These are phyloP conservation scores for Stomatorhinus walkeri DNA, from an alignment of 2,797 vertebrate species.

Conservation along the genomic window DNA sequence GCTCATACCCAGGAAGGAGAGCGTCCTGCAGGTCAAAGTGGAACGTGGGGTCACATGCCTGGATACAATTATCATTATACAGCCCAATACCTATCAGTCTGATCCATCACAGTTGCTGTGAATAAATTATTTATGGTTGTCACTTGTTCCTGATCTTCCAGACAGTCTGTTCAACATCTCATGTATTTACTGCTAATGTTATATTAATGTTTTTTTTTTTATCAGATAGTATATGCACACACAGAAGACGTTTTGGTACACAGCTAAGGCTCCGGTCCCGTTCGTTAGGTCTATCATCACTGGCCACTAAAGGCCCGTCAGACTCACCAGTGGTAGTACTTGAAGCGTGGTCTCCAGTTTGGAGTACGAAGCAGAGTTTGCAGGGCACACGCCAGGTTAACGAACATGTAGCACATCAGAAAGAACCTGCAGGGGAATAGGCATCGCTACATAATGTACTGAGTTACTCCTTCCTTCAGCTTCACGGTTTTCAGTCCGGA, in stretches of 20 bases:
- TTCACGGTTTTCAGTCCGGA: neutral
- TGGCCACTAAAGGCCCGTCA: neutral
- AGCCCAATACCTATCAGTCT: neutral
- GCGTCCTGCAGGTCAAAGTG: constrained; percentile 65
- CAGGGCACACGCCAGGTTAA: constrained; percentile 92
- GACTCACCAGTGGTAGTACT: constrained; percentile 91
- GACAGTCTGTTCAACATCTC: neutral
- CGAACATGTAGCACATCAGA: constrained; percentile 99
- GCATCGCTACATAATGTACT: neutral
- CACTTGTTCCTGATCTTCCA: neutral
- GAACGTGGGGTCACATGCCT: constrained; percentile 14
- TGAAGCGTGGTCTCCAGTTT: constrained; percentile 96
- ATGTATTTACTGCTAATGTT: neutral
- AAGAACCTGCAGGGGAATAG: constrained; percentile 77
- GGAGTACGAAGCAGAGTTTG: constrained; percentile 92
- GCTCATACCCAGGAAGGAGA: constrained; percentile 94
- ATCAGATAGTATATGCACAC: neutral
- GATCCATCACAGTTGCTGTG: neutral
- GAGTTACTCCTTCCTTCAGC: neutral
- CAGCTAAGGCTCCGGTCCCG: neutral
- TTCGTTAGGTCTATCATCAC: neutral
- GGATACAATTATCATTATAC: constrained; percentile 1
- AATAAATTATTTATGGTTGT: neutral
- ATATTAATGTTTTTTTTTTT: neutral
- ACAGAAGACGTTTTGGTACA: neutral